Evolutionary conservation across 1,140 invertebrate species (phyloP), one percentile per base, ranked within the genome.

Genomic region (Piezodorus guildinii): DNA sequence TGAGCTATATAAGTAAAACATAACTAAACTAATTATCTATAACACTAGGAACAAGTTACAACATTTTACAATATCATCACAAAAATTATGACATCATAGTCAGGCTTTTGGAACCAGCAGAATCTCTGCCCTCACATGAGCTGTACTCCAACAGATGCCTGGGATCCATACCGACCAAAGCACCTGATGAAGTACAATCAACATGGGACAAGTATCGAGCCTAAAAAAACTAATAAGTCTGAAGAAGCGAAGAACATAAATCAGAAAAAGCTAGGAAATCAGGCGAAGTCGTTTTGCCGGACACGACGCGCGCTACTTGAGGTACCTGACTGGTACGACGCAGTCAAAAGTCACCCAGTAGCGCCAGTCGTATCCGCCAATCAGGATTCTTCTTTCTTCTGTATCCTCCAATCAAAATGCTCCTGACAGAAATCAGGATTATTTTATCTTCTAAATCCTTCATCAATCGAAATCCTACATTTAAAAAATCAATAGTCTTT

Each of bases 171-270:
- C 78, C 80, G 81, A 91, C 90, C 90, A 92, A 90, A 93, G 90
- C 90, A 93, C 90, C 90, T 93, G 90, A 93, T 92, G 90, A 92
- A 93, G 90, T 93, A 93, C 90, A 93, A 93, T 91, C 86, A 88
- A 88, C 88, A 89, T 89, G 87, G 51, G 63, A 62, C 67, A 63
- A 23, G 62, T 23, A 49, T 16, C 46, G 30, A 34, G 6, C 19
- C 19, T 34, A 49, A 5, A 10, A 49, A 17, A 3, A 8, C 3
- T n/a, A 52, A 52, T 52, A 52, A 52, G 17, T 10, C 9, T 44
- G 14, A 14, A 60, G 8, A 12, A 8, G 14, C 9, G 15, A n/a
- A 39, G 5, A 30, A n/a, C 44, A 34, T 16, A 3, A 19, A 19
- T 1, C 1, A 34, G 8, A 8, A 51, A 61, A 34, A n/a, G 51